Conservation (phyloP, 2,113 vertebrate species). For the Laticauda colubrina region DNA sequence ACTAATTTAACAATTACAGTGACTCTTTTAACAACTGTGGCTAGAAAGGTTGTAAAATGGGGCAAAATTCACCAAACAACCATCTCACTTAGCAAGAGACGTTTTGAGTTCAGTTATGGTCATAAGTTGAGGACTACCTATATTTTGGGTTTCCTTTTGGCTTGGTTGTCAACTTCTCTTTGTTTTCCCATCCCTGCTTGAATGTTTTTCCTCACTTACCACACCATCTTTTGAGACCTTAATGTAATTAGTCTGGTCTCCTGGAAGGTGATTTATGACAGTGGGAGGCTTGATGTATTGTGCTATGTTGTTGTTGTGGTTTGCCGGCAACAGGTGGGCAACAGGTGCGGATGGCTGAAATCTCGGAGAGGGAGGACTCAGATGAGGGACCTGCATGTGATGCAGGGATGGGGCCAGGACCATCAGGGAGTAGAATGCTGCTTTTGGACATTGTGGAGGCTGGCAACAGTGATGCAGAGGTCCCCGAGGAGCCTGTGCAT, state of each 20-base stretch:
- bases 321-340: too few relatives aligned
- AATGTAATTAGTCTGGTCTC: neutral
- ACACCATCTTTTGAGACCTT: conserved; percentile 16
- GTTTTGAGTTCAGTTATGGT: neutral
- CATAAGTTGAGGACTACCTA: neutral
- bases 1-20: neutral
- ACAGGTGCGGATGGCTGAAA: too few relatives aligned
- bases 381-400: too few relatives aligned
- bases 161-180: neutral
- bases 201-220: neutral
- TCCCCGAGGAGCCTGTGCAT: too few relatives aligned
- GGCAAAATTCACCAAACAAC: neutral
- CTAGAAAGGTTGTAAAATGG: neutral
- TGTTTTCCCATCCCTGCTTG: conserved; percentile 15
- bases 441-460: too few relatives aligned
- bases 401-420: too few relatives aligned
- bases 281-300: conserved; percentile 9
- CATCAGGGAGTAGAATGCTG: too few relatives aligned
- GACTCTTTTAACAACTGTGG: neutral
- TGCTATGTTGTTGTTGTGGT: neutral
- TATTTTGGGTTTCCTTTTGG: neutral
- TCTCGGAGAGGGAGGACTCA: too few relatives aligned
- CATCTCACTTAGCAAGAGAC: neutral
- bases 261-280: conserved; percentile 31
- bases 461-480: too few relatives aligned